Evolutionary conservation across 2,888 invertebrate species (phyloP), one percentile per base, ranked within the genome.

Genomic region (Candidula unifasciata): DNA sequence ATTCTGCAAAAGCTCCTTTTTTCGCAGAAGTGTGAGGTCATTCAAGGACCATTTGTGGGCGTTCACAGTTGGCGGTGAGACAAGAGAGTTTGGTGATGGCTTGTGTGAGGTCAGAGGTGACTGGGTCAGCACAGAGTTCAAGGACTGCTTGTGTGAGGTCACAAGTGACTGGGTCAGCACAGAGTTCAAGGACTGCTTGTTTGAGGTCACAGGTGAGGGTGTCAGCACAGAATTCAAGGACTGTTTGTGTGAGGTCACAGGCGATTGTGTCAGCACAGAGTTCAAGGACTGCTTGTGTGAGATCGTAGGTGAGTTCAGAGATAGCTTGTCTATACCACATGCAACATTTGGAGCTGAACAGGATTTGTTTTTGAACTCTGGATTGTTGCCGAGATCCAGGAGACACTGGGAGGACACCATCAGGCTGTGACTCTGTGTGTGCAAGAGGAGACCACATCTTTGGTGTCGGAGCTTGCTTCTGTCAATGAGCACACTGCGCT

Each of bases 341-440:
- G n/a, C n/a, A n/a, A n/a, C n/a, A 30, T 83, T 78, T 8, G 83
- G 79, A 60, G 69, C 68, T 18, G 83, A 83, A 6, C 71, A 66
- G 8, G 83, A 69, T 57, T 83, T 83, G 57, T 60, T 2, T n/a
- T 13, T 71, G 27, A 27, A 18, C 13, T n/a, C 13, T 69, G 5
- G 21, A 1, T 10, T 10, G 3, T 6, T 44, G 54, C 44, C 52
- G 44, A 44, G 6, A 13, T 44, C 44, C 13, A 6, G 44, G 6
- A 44, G 6, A 30, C 8, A 10, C 6, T 18, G 27, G 3, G 69
- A 6, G 27, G 6, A 30, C 10, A 10, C 30, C 18, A 13, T 18
- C 10, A 33, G 5, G 44, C 6, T 44, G 44, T 44, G 44, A 10
- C 8, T 6, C 6, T 44, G 44, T 44, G 6, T 6, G 8, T 13